Conservation (phyloP, 2,888 invertebrate species). For the Scaptomyza caliginosa region DNA sequence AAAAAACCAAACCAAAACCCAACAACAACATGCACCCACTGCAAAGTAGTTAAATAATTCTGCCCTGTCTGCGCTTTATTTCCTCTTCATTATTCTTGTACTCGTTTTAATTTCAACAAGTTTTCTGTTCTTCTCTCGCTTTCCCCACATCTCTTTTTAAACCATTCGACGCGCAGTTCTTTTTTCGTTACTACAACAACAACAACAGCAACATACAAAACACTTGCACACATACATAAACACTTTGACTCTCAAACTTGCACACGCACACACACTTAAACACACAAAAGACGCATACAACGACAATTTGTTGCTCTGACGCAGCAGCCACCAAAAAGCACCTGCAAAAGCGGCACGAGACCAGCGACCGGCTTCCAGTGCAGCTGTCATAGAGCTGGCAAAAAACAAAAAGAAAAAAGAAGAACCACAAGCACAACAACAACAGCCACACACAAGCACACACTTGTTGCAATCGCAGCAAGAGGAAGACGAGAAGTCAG, state of each 20-base stretch:
- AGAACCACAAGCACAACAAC: conserved; percentile 31
- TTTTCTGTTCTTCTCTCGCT: conserved; percentile 65
- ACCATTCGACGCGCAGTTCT: conserved; percentile 72
- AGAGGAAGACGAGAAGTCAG: conserved; percentile 33
- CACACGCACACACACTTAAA: conserved; percentile 15
- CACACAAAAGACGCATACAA: conserved; percentile 21
- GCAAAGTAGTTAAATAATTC: conserved; percentile 80
- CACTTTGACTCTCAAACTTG: conserved; percentile 24
- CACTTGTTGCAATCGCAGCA: conserved; percentile 68
- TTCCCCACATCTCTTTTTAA: conserved; percentile 59
- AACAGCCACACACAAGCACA: conserved; percentile 23
- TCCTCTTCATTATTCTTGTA: conserved; percentile 65
- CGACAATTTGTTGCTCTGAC: conserved; percentile 36
- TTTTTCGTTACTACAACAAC: conserved; percentile 69
- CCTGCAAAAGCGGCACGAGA: conserved; percentile 63
- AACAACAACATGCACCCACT: conserved; percentile 73
- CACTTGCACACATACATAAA: conserved; percentile 15
- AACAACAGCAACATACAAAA: conserved; percentile 31
- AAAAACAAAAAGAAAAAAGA: conserved; percentile 5
- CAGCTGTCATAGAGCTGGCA: conserved; percentile 46
- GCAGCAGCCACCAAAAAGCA: conserved; percentile 52
- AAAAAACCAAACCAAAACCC: conserved; percentile 28
- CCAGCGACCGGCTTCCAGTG: conserved; percentile 58
- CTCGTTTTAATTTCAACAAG: conserved; percentile 76
- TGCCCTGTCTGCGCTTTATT: conserved; percentile 81